Percentiles rank a stretch among this genome's conserved stretches.
phyloP scores from a whole-genome alignment of 1,140 invertebrate species.

The Holcopasites calliopsidis region DNA sequence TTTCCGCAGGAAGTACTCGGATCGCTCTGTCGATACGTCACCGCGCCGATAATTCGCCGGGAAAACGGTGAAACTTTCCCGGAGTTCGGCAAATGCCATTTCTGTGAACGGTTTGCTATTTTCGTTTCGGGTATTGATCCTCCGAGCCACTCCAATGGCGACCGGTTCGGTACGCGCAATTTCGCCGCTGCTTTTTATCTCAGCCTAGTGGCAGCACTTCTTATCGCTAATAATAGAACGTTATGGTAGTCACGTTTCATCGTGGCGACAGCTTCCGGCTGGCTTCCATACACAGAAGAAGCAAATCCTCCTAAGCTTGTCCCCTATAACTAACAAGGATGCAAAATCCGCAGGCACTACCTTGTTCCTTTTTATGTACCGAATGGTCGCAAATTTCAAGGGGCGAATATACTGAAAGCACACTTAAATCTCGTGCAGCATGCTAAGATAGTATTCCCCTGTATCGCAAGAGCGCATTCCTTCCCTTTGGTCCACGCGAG shows the following conservation, averaged over 20 bases:
- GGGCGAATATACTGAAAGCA: too few relatives aligned
- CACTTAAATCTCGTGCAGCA: background rate
- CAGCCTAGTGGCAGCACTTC: background rate
- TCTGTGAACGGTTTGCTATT: too few relatives aligned
- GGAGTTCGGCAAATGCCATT: background rate
- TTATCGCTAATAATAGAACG: too few relatives aligned
- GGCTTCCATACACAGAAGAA: background rate
- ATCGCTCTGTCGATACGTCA: conserved; percentile 13
- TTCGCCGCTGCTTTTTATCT: background rate
- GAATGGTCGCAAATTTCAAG: too few relatives aligned
- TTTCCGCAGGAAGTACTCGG: background rate
- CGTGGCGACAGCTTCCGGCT: background rate
- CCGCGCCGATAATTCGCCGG: background rate
- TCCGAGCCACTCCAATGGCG: background rate
- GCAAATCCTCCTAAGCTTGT: too few relatives aligned
- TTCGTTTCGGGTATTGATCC: background rate
- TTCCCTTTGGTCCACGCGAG: background rate
- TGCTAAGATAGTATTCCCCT: background rate
- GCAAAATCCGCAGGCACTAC: too few relatives aligned
- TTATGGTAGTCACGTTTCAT: background rate
- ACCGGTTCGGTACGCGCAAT: background rate
- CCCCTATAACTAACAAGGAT: too few relatives aligned
- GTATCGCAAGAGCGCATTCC: background rate
- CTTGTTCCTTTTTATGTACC: too few relatives aligned
- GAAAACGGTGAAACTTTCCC: background rate